Base-by-base conservation (phyloP, 1,140 invertebrate genomes). In the Holcopasites calliopsidis region DNA sequence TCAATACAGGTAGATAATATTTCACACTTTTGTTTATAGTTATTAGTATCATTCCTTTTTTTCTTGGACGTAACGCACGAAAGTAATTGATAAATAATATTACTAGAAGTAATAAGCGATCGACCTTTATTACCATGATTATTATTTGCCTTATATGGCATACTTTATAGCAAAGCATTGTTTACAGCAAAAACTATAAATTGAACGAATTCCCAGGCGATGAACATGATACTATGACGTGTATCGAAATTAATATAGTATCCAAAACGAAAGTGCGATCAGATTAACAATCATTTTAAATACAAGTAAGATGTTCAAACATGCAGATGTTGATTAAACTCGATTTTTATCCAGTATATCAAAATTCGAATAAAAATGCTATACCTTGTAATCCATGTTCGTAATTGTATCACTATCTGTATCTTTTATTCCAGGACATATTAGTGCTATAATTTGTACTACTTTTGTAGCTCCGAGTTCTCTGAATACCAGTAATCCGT, bases 331-430 rank as follows among this genome's bases (percentile, higher is more conserved):
- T n/a, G 26, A 18, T 42, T 28, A n/a, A 61, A 61, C 18, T n/a
- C 21, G 1, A 7, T 31, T 47, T 44, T 18, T 31, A 33, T n/a
- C 11, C 13, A 40, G 18, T 16, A 16, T n/a, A 61, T 28, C 0
- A 28, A 42, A 28, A 62, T 31, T 57, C 2, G 1, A 62, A 62
- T n/a, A 13, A 33, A n/a, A 50, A 47, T 60, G 21, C 11, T 23
- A 55, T 79, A 79, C 82, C 61, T 79, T 49, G 35, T 93, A 91
- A 55, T 92, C 85, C 49, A 93, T 85, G 70, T 92, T 87, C 54
- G 91, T 85, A 38, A 92, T 89, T 44, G 84, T 80, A 5, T 85
- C 81, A 1, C 58, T 75, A 8, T 87, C 76, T 13, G 31, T n/a
- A 50, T 80, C 66, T 47, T 85, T 70, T 54, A 91, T 84, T 52